Conservation (phyloP, 2,113 vertebrate species). For the Hypomesus transpacificus region DNA sequence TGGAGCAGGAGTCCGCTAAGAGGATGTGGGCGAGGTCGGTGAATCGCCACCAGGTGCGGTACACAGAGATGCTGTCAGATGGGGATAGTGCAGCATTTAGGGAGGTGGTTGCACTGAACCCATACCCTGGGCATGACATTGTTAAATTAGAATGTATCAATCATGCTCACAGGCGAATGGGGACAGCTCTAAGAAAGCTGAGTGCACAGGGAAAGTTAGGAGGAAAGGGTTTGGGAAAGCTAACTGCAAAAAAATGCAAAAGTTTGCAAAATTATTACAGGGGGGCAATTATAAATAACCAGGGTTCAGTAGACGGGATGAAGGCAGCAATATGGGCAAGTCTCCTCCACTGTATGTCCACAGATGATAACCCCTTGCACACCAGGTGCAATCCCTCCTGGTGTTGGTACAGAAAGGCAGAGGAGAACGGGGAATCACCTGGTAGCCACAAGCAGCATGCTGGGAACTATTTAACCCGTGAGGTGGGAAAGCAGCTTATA, state of each 20-base stretch:
- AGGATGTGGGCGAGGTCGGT: too few relatives aligned
- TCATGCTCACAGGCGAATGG: slow-evolving; percentile 17
- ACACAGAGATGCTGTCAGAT: too few relatives aligned
- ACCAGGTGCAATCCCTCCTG: slow-evolving; percentile 3
- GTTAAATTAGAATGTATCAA: slow-evolving; percentile 20
- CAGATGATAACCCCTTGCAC: background rate
- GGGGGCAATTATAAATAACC: slow-evolving; percentile 19
- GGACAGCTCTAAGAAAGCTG: slow-evolving; percentile 3
- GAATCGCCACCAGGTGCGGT: too few relatives aligned
- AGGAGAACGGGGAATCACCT: slow-evolving; percentile 3
- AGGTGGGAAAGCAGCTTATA: too few relatives aligned
- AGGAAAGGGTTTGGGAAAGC: slow-evolving; percentile 15
- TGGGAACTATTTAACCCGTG: too few relatives aligned
- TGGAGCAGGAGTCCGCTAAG: background rate
- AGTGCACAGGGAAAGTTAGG: slow-evolving; percentile 16
- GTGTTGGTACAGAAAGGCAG: slow-evolving; percentile 9
- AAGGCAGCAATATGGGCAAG: too few relatives aligned
- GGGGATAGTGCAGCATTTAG: slow-evolving; percentile 4
- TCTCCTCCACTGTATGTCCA: background rate
- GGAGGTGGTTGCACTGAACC: slow-evolving; percentile 13
- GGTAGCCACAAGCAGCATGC: background rate
- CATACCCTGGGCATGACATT: slow-evolving; percentile 21
- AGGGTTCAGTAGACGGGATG: background rate
- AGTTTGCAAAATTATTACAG: slow-evolving; percentile 21
- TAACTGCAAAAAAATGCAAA: slow-evolving; percentile 15